Evolutionary conservation across 2,113 vertebrate genomes (phyloP).

Genomic region (Turdus rufiventris): DNA sequence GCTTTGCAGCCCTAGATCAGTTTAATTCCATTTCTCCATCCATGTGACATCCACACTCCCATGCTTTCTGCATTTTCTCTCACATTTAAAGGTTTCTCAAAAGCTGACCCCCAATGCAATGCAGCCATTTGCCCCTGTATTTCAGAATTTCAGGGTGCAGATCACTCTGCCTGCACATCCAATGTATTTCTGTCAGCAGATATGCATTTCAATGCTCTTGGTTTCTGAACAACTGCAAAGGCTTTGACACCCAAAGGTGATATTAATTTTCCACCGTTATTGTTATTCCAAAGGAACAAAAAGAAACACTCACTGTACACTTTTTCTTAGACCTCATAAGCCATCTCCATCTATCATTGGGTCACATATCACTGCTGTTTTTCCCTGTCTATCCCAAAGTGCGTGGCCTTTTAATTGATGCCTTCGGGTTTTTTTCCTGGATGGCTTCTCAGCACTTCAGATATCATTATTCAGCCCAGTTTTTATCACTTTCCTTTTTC

Average conservation of each 20-base stretch:
- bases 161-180: neutral
- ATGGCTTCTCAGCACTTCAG: neutral
- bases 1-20: neutral
- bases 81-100: neutral
- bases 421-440: neutral
- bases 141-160: neutral
- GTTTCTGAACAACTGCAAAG: neutral
- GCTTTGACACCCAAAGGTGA: neutral
- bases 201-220: neutral
- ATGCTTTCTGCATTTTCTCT: neutral
- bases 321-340: neutral
- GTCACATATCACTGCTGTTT: neutral
- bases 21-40: neutral
- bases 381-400: neutral
- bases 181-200: neutral
- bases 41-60: neutral
- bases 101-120: neutral
- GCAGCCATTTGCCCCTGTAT: neutral
- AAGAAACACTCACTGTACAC: neutral
- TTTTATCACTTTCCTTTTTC: neutral
- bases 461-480: neutral
- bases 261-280: neutral
- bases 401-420: neutral
- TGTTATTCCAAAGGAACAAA: neutral
- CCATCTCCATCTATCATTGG: neutral